Evolutionary conservation across 1,140 invertebrate genomes (phyloP).

Genomic region (Coenobita brevimanus): DNA sequence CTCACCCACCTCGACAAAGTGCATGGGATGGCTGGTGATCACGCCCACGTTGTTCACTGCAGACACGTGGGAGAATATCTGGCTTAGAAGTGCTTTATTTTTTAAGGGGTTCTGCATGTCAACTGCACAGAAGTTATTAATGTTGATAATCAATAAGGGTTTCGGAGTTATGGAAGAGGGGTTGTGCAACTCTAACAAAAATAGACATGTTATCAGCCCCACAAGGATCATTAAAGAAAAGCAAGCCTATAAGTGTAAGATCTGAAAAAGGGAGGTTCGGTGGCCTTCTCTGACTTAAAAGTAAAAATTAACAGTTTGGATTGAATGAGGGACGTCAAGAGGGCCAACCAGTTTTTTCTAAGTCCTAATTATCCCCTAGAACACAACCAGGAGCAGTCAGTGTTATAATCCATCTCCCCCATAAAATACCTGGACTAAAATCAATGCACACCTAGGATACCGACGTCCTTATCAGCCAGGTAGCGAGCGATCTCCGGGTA

Average conservation of each 20-base stretch:
- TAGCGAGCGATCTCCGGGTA: conserved; percentile 43
- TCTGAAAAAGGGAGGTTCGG: too few species aligned
- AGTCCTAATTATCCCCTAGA: too few species aligned
- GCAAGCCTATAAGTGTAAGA: too few species aligned
- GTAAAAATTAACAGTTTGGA: too few species aligned
- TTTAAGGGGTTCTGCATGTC: too few species aligned
- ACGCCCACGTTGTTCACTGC: conserved; percentile 21
- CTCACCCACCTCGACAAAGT: conserved; percentile 74
- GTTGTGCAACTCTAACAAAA: too few species aligned
- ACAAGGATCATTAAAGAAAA: too few species aligned
- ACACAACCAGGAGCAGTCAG: neutral
- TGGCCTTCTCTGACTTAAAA: too few species aligned
- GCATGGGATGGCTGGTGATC: conserved; percentile 70
- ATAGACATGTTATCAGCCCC: too few species aligned
- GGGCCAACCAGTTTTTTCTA: too few species aligned
- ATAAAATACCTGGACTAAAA: neutral
- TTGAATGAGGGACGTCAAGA: too few species aligned
- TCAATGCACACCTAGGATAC: conserved; percentile 72
- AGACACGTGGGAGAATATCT: neutral
- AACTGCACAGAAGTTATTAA: neutral
- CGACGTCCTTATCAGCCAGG: conserved; percentile 73
- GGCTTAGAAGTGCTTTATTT: neutral
- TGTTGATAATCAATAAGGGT: neutral
- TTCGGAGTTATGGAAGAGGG: too few species aligned
- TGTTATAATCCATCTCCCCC: neutral